Conservation (phyloP, 2,888 invertebrate genomes). For the Xylophagus ater region DNA sequence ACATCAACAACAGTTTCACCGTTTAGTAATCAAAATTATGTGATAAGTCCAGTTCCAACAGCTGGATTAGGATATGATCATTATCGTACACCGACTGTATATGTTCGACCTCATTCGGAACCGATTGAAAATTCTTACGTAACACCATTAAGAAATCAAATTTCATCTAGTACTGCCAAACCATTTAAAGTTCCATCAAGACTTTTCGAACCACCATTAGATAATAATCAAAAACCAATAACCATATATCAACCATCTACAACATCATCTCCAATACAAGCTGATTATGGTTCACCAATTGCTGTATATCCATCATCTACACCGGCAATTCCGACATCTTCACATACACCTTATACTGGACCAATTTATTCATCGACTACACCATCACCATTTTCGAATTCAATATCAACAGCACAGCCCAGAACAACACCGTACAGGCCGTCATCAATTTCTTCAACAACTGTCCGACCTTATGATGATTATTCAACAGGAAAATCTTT, state of each 20-base stretch:
- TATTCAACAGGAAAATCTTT: constrained; percentile 10
- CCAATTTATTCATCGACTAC: constrained; percentile 26
- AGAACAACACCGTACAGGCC: constrained; percentile 34
- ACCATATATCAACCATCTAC: constrained; percentile 24
- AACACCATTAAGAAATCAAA: constrained; percentile 21
- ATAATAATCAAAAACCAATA: constrained; percentile 23
- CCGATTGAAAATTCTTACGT: constrained; percentile 23
- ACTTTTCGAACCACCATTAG: constrained; percentile 28
- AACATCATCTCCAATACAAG: constrained; percentile 27
- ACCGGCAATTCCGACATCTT: constrained; percentile 9
- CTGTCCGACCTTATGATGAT: constrained; percentile 11
- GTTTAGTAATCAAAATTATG: constrained; percentile 16
- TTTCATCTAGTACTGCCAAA: constrained; percentile 18
- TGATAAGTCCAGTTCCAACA: constrained; percentile 32
- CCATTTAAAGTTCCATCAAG: constrained; percentile 13
- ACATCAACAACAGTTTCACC: constrained; percentile 23
- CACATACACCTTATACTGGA: constrained; percentile 14
- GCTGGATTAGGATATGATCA: constrained; percentile 35
- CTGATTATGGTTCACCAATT: constrained; percentile 13
- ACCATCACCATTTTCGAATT: constrained; percentile 24
- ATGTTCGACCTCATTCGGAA: constrained; percentile 28
- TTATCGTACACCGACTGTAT: constrained; percentile 29
- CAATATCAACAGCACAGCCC: constrained; percentile 21
- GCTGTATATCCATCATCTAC: constrained; percentile 17
- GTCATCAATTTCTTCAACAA: constrained; percentile 26